A percentile compares a stretch with the other conserved stretches of the same genome.
phyloP scores from a whole-genome alignment of 2,797 vertebrate species.

The Hoplostethus mediterraneus region DNA sequence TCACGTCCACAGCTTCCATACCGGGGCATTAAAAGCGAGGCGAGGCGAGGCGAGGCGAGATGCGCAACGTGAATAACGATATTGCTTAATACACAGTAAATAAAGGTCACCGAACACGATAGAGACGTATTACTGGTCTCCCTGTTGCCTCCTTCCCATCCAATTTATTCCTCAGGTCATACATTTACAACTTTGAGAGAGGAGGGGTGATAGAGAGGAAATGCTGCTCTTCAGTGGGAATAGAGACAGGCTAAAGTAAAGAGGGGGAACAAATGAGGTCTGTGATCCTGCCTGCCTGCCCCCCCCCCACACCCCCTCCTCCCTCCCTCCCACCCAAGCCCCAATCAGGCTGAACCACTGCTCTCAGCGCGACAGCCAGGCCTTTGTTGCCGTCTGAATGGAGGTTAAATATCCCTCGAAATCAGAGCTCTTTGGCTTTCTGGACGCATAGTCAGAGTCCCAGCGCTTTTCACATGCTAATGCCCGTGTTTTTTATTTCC shows the following conservation, averaged over 20 bases:
- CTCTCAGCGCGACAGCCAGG: constrained; percentile 84
- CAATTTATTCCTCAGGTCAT: constrained; percentile 80
- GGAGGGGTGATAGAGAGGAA: constrained; percentile 70
- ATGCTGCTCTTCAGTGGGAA: constrained; percentile 86
- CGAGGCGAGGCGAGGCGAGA: constrained; percentile 56
- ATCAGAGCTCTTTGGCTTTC: constrained; percentile 90
- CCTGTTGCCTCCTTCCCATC: constrained; percentile 71
- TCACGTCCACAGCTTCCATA: constrained; percentile 63
- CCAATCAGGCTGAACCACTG: constrained; percentile 85
- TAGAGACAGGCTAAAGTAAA: constrained; percentile 90
- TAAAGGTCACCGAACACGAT: constrained; percentile 80
- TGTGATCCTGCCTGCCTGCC: constrained; percentile 86
- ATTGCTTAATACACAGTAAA: constrained; percentile 69
- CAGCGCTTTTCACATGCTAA: constrained; percentile 92
- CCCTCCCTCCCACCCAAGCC: constrained; percentile 55
- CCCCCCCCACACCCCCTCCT: constrained; percentile 37
- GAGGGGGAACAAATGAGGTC: constrained; percentile 90
- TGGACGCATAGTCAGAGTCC: constrained; percentile 86
- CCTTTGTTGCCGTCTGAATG: constrained; percentile 90
- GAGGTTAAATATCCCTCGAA: constrained; percentile 93
- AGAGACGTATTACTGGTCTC: constrained; percentile 75
- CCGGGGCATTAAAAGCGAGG: constrained; percentile 43
- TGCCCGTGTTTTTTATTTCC: constrained; percentile 83
- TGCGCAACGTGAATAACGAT: constrained; percentile 39
- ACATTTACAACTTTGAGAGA: constrained; percentile 78